Evolutionary conservation across 2,888 invertebrate genomes (phyloP).

Genomic region (Resseliella maxima): DNA sequence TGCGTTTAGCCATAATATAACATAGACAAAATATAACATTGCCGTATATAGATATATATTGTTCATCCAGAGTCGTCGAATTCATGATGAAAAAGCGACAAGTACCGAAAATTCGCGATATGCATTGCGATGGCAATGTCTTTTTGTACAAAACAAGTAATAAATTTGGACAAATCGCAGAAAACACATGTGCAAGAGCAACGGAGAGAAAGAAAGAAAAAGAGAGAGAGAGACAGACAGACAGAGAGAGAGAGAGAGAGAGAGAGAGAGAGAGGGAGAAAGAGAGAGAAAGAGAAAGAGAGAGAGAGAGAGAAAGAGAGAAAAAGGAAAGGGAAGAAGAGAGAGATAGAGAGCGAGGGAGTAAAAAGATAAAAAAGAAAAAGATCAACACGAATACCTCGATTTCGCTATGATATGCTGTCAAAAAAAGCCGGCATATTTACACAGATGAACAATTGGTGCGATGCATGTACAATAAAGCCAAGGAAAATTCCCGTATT

Average conservation of each 20-base stretch:
- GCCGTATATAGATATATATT: neutral
- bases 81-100: neutral
- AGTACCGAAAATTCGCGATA: neutral
- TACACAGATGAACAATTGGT: neutral
- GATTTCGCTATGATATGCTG: neutral
- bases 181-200: neutral
- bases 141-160: neutral
- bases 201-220: too few relatives aligned
- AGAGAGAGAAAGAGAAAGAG: too few relatives aligned
- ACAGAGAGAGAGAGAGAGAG: too few relatives aligned
- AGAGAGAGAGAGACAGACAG: too few relatives aligned
- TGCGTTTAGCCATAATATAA: slow-evolving; percentile 4
- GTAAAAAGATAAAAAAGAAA: too few relatives aligned
- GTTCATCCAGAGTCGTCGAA: neutral
- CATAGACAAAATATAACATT: neutral
- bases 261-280: too few relatives aligned
- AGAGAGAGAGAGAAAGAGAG: too few relatives aligned
- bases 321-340: too few relatives aligned
- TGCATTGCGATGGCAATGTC: neutral
- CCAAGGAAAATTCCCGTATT: neutral
- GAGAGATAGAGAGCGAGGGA: too few relatives aligned
- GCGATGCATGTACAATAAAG: neutral
- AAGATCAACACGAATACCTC: neutral
- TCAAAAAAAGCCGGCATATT: neutral
- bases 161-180: slow-evolving; percentile 15